These are phyloP conservation scores for Therioaphis trifolii DNA, from an alignment of 2,888 invertebrate genomes.

Conservation along the genomic window DNA sequence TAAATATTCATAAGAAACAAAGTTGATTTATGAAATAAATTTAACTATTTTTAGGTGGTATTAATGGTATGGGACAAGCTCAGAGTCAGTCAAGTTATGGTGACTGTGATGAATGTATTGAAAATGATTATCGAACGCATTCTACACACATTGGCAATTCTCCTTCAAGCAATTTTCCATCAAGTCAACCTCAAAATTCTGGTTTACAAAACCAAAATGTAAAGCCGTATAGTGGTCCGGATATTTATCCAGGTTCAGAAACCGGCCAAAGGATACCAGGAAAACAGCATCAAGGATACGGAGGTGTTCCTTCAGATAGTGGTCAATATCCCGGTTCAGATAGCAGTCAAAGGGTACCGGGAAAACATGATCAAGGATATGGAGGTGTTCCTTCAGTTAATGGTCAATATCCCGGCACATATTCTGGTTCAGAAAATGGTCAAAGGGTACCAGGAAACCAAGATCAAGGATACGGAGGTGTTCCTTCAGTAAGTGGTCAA, in stretches of 20 bases:
- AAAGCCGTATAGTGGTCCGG: too few relatives aligned
- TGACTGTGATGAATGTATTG: conserved; percentile 76
- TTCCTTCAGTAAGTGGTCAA: not conserved
- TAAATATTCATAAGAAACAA: too few relatives aligned
- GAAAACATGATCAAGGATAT: not conserved
- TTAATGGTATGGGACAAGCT: conserved; percentile 87
- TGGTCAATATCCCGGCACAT: not conserved
- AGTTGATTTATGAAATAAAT: too few relatives aligned
- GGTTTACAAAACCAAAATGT: conserved; percentile 7
- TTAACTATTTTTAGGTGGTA: conserved; percentile 75
- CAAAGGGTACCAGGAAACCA: not conserved
- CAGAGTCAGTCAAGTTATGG: conserved; percentile 84
- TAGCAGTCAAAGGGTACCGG: not conserved
- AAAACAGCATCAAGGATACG: conserved; percentile 42
- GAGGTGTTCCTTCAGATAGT: not conserved
- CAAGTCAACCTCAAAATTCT: not conserved
- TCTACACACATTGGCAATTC: not conserved
- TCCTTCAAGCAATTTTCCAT: not conserved
- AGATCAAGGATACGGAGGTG: not conserved
- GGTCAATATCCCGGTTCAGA: not conserved
- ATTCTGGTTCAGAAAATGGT: not conserved
- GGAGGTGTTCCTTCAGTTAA: not conserved
- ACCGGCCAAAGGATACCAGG: conserved; percentile 28
- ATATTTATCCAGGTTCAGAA: not conserved
- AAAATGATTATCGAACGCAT: conserved; percentile 6